Conservation (phyloP, 2,888 invertebrate genomes). For the Leptura quadrifasciata region DNA sequence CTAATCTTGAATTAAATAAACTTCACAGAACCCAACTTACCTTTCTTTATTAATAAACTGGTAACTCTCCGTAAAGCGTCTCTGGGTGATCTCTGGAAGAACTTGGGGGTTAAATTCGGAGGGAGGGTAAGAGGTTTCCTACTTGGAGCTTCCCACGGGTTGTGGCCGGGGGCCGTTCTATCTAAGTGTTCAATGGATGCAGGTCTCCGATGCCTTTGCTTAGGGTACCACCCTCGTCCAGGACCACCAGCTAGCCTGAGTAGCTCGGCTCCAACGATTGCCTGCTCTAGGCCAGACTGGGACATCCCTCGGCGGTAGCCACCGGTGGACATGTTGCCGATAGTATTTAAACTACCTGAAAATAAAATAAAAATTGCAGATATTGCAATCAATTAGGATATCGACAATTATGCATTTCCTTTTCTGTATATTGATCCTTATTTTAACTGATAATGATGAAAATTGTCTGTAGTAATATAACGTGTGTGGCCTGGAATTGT, state of each 20-base stretch:
- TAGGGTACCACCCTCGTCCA: constrained; percentile 90
- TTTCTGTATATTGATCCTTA: too few species aligned
- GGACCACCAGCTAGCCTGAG: constrained; percentile 87
- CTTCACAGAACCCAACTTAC: constrained; percentile 70
- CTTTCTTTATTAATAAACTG: constrained; percentile 84
- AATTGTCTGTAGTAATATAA: too few species aligned
- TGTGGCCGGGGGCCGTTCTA: constrained; percentile 78
- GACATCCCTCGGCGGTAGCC: constrained; percentile 63
- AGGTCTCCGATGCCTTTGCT: constrained; percentile 82
- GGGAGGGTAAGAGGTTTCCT: constrained; percentile 91
- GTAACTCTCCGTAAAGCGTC: constrained; percentile 91
- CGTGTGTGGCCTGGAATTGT: too few species aligned
- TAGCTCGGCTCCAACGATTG: constrained; percentile 86
- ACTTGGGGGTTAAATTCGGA: constrained; percentile 91
- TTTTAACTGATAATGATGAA: too few species aligned
- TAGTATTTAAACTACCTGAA: constrained; percentile 56
- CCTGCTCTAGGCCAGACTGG: constrained; percentile 72
- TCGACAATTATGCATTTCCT: too few species aligned
- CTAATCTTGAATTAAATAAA: too few species aligned
- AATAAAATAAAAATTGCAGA: background rate
- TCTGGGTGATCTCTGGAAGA: constrained; percentile 91
- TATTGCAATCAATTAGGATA: too few species aligned
- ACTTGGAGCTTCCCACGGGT: constrained; percentile 76
- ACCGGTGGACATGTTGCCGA: constrained; percentile 66
- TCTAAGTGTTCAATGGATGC: constrained; percentile 91